Evolutionary conservation across 2,888 invertebrate species (phyloP).

Genomic region (Stomorhina lunata): DNA sequence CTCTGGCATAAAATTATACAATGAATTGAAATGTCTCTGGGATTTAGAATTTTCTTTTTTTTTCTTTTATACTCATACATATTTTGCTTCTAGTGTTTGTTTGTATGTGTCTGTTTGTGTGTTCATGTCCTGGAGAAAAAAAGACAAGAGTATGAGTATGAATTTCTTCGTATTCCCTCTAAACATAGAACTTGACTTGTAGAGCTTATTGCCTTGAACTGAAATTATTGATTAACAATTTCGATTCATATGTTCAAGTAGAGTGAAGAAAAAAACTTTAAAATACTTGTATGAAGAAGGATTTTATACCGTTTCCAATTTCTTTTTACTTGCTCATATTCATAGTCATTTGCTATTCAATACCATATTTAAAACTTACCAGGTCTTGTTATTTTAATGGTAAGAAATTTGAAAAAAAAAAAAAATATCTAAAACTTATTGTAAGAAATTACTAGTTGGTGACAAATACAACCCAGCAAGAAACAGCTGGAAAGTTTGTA

Average conservation of each 20-base stretch:
- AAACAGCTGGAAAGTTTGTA: neutral
- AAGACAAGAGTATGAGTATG: too few species aligned
- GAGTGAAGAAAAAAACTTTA: neutral
- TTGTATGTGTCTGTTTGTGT: slow-evolving; percentile 4
- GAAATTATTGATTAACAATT: slow-evolving; percentile 70
- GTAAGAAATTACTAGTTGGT: neutral
- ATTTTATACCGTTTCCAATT: slow-evolving; percentile 27
- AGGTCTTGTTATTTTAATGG: neutral
- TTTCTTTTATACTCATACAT: neutral
- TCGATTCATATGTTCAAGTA: slow-evolving; percentile 49
- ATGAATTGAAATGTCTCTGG: slow-evolving; percentile 38
- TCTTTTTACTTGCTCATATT: neutral
- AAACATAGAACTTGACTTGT: slow-evolving; percentile 69
- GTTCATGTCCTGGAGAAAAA: too few species aligned
- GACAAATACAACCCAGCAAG: neutral
- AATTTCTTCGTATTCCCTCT: slow-evolving; percentile 22
- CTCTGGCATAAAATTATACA: neutral
- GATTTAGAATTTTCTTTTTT: slow-evolving; percentile 2
- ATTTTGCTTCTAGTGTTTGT: too few species aligned
- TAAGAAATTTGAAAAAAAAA: neutral
- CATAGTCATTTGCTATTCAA: neutral
- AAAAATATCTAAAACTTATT: neutral
- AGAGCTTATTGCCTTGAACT: slow-evolving; percentile 68
- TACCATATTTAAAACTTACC: neutral
- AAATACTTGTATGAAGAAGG: too few species aligned